Conservation (phyloP, 2,113 vertebrate species). For the Pseudolaguvia tuberculata region DNA sequence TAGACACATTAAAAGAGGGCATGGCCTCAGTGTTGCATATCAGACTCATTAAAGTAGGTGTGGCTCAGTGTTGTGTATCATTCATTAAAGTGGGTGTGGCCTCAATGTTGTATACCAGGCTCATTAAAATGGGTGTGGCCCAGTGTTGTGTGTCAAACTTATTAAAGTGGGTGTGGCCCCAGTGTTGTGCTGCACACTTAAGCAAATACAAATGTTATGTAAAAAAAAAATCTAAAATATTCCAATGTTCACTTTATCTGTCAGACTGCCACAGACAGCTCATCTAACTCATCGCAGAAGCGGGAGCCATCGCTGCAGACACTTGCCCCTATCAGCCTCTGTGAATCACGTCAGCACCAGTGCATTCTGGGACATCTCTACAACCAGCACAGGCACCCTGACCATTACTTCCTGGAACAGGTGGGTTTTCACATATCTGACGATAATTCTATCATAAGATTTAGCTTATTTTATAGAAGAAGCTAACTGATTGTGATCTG, state of each 20-base stretch:
- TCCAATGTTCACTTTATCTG: background rate
- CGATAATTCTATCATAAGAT: background rate
- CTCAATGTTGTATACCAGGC: too few species aligned
- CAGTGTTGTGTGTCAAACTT: background rate
- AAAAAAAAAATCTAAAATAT: background rate
- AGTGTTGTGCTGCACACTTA: background rate
- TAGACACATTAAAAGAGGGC: too few species aligned
- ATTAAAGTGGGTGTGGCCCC: too few species aligned
- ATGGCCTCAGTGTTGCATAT: background rate
- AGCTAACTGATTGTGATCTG: background rate
- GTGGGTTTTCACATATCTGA: constrained; percentile 54
- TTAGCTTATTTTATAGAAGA: background rate
- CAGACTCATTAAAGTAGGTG: background rate
- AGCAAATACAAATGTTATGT: background rate
- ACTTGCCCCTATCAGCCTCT: constrained; percentile 75
- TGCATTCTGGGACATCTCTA: constrained; percentile 84
- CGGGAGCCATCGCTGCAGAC: constrained; percentile 64
- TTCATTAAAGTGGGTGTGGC: too few species aligned
- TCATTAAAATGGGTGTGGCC: too few species aligned
- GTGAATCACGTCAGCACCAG: constrained; percentile 77
- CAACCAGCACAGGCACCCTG: constrained; percentile 74
- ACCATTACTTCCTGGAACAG: constrained; percentile 85
- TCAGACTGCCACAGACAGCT: constrained; percentile 72
- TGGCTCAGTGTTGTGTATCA: background rate
- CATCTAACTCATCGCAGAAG: constrained; percentile 69